Conservation (phyloP, 2,113 vertebrate species). For the Montifringilla adamsi region DNA sequence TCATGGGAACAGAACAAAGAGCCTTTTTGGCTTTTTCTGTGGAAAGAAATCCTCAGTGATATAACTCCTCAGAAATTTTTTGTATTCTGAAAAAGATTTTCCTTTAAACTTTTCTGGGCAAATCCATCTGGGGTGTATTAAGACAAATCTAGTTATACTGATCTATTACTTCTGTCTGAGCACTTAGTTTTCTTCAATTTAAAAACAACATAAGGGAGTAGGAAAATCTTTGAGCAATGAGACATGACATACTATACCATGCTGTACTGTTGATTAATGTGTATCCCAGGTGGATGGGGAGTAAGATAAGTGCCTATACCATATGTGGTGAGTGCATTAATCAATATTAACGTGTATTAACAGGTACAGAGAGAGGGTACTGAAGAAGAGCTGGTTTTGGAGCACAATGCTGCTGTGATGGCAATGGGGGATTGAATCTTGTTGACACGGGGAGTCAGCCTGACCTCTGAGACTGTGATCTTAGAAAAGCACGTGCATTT, state of each 20-base stretch:
- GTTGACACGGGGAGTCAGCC: neutral
- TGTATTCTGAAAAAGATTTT: neutral
- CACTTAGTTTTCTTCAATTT: slow-evolving; percentile 48
- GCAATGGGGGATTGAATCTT: neutral
- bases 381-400: neutral
- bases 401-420: neutral
- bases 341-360: slow-evolving; percentile 23
- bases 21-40: neutral
- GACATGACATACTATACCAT: slow-evolving; percentile 17
- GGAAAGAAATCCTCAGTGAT: neutral
- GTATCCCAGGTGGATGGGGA: slow-evolving; percentile 2
- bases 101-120: neutral
- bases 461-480: neutral
- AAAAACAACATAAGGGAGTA: slow-evolving; percentile 48
- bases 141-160: slow-evolving; percentile 53
- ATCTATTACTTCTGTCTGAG: slow-evolving; percentile 51
- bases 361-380: neutral
- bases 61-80: neutral
- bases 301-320: slow-evolving; percentile 17
- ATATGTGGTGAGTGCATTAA: slow-evolving; percentile 30
- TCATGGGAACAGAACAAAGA: neutral
- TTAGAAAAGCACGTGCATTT: neutral
- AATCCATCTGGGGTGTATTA: slow-evolving; percentile 58
- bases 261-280: slow-evolving; percentile 38
- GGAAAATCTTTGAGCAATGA: slow-evolving; percentile 58